These are phyloP conservation scores for Parauchenoglanis ngamensis DNA, from an alignment of 2,797 vertebrate species.

Conservation along the genomic window DNA sequence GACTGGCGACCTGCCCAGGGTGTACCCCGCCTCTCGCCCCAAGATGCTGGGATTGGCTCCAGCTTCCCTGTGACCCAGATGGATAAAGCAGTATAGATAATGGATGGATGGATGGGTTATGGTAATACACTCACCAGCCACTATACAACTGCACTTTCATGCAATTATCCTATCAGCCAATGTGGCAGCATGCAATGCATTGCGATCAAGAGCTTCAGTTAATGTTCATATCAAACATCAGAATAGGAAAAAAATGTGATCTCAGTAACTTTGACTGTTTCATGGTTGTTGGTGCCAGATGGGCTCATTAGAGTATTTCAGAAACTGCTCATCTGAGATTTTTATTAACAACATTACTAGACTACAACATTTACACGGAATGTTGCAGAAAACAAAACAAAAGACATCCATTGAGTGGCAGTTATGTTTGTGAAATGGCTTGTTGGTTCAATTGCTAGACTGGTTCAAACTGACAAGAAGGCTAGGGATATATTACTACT, in stretches of 20 bases:
- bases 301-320: neutral
- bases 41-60: too few species aligned
- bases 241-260: neutral
- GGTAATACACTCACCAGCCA: neutral
- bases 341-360: neutral
- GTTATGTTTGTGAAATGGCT: neutral
- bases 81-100: too few species aligned
- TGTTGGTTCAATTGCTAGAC: neutral
- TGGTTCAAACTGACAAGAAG: neutral
- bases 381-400: neutral
- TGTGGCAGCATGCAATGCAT: neutral
- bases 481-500: neutral
- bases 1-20: too few species aligned
- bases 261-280: neutral
- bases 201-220: neutral
- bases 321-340: neutral
- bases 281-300: neutral
- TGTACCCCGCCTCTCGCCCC: too few species aligned
- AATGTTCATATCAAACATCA: neutral
- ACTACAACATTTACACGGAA: neutral
- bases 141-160: neutral
- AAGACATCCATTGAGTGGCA: neutral
- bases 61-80: too few species aligned
- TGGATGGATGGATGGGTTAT: too few species aligned
- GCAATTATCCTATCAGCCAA: neutral